Evolutionary conservation across 1,140 invertebrate species (phyloP), one percentile per base, ranked within the genome.

Genomic region (Andrena cerasifolii): DNA sequence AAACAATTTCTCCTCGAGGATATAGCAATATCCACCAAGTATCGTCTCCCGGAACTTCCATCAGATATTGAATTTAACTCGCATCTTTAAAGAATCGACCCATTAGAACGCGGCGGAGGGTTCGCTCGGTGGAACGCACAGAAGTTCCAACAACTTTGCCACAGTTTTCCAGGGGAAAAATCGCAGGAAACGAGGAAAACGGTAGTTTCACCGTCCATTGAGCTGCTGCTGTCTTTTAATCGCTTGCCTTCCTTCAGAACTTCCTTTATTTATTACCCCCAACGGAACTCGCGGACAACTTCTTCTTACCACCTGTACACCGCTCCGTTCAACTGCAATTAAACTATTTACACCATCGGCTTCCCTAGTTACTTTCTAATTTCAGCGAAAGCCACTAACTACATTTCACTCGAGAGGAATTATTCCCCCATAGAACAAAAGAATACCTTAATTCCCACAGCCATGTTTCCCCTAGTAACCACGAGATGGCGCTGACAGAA

Each of bases 41-140:
- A 28, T 45, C 40, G 61, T 63, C 24, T 21, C 36, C 24, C 4
- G 14, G 14, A 51, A 72, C 31, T 72, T 62, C 24, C 10, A 12
- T 14, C 16, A n/a, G 62, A 61, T 62, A 72, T 72, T 72, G 56
- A 72, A 72, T 72, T n/a, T 51, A 72, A 68, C 56, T 36, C 62
- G 31, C 43, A 51, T 72, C 33, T 36, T 33, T 5, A 40, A 51
- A 51, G 31, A 26, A 59, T 49, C 24, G 31, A 31, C 43, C 18
- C 47, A 40, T 72, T 72, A 62, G 58, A 72, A 51, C 31, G 21
- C 33, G 18, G 31, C 33, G 21, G 26, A 28, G 36, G 3, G 56
- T 6, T 36, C 51, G 36, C 36, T 10, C 16, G n/a, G 0, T 28
- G 12, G 67, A 43, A 24, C 2, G 16, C 12, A 28, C 14, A 40